Percentiles rank a stretch among this genome's conserved stretches.
phyloP scores from a whole-genome alignment of 1,140 invertebrate species.

The Zaprionus lachaisei region DNA sequence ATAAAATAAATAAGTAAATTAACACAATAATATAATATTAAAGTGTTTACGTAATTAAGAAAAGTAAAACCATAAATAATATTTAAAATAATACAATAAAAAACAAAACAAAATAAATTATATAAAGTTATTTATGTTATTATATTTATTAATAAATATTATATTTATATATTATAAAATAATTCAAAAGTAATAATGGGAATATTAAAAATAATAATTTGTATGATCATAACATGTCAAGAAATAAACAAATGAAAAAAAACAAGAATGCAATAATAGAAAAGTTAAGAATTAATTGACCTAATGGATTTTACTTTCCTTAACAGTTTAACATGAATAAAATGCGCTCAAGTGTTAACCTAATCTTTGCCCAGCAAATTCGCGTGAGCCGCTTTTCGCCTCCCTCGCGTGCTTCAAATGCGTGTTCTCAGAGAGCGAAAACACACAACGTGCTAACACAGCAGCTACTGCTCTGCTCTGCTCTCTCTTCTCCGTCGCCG shows the following conservation, averaged over 20 bases:
- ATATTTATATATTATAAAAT: too few relatives aligned
- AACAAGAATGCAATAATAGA: background rate
- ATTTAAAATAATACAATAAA: too few relatives aligned
- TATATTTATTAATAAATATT: too few relatives aligned
- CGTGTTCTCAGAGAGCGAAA: conserved; percentile 24
- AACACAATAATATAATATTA: background rate
- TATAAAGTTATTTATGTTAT: too few relatives aligned
- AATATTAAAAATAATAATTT: background rate
- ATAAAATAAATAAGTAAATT: background rate
- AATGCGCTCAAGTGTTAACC: background rate
- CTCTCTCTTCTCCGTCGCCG: background rate
- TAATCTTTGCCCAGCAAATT: background rate
- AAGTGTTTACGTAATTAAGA: too few relatives aligned
- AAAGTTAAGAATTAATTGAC: background rate
- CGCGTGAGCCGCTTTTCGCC: conserved; percentile 1
- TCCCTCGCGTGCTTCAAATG: background rate
- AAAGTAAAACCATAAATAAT: too few relatives aligned
- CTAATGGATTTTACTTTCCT: background rate
- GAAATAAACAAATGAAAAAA: too few relatives aligned
- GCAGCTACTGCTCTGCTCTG: conserved; percentile 31
- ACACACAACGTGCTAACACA: conserved; percentile 12
- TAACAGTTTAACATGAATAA: background rate
- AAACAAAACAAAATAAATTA: too few relatives aligned
- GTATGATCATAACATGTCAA: background rate
- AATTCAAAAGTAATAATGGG: too few relatives aligned